These are phyloP conservation scores for Numida meleagris DNA, from an alignment of 2,113 vertebrate species.

Conservation along the genomic window DNA sequence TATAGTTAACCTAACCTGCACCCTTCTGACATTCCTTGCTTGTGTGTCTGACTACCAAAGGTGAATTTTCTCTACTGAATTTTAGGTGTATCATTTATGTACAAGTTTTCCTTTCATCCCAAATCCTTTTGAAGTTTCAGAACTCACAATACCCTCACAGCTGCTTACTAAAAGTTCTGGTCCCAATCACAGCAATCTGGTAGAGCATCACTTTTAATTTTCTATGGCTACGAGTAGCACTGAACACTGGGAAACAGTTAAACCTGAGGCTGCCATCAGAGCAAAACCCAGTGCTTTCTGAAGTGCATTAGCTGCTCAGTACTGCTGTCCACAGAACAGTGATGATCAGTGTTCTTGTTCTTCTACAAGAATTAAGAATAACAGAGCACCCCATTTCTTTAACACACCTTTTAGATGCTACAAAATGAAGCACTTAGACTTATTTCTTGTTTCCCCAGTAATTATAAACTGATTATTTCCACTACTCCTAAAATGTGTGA, in stretches of 20 bases:
- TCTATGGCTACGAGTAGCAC: background rate
- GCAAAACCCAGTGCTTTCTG: background rate
- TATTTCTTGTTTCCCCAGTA: background rate
- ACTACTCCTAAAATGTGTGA: background rate
- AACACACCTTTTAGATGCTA: background rate
- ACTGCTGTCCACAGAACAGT: background rate
- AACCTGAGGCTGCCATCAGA: background rate
- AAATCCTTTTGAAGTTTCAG: background rate
- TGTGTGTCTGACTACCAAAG: background rate
- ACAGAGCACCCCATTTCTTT: background rate
- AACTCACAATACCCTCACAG: background rate
- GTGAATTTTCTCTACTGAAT: background rate
- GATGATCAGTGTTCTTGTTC: background rate
- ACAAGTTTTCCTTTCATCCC: background rate
- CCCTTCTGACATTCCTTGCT: background rate
- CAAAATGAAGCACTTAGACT: background rate
- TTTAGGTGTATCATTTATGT: background rate
- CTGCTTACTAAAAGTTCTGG: background rate
- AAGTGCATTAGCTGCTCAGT: background rate
- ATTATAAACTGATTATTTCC: background rate
- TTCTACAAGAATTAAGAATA: background rate
- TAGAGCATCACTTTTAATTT: background rate
- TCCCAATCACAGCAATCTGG: background rate
- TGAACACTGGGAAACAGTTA: background rate
- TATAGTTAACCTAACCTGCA: background rate